phyloP scores from a whole-genome alignment of 2,797 vertebrate genomes.

The Chloroceryle inda region DNA sequence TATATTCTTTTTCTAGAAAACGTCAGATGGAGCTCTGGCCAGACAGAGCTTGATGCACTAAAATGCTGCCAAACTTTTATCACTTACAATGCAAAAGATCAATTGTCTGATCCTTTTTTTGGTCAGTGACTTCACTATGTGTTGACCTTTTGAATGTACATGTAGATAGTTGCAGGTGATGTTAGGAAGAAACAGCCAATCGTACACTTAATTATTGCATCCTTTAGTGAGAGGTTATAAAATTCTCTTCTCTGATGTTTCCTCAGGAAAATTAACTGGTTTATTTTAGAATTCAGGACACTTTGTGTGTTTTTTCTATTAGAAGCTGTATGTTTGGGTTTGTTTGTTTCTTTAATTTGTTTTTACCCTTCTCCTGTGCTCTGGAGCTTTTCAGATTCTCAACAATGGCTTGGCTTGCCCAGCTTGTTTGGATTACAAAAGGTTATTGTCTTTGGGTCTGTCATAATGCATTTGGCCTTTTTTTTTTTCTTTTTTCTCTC shows the following conservation, averaged over 20 bases:
- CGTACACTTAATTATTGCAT: neutral
- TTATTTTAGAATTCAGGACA: slow-evolving; percentile 19
- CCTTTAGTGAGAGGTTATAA: neutral
- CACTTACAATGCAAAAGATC: neutral
- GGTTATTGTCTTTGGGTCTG: slow-evolving; percentile 72
- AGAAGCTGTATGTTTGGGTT: neutral
- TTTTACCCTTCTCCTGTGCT: slow-evolving; percentile 48
- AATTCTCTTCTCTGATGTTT: neutral
- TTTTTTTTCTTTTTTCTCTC: neutral
- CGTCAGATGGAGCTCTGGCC: neutral
- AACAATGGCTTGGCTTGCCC: slow-evolving; percentile 72
- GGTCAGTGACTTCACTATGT: neutral
- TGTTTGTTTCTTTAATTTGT: neutral
- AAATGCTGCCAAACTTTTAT: neutral
- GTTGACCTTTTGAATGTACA: neutral
- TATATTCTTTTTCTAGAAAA: slow-evolving; percentile 49
- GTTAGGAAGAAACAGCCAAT: neutral
- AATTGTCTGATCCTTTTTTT: neutral
- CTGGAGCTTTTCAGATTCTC: slow-evolving; percentile 51
- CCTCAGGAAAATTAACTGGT: neutral
- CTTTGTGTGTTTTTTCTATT: slow-evolving; percentile 41
- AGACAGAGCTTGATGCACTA: neutral
- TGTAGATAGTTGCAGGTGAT: neutral
- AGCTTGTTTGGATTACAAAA: slow-evolving; percentile 72
- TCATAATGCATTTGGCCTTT: slow-evolving; percentile 59